phyloP scores from a whole-genome alignment of 2,113 vertebrate species.

The Chrysochloris asiatica region DNA sequence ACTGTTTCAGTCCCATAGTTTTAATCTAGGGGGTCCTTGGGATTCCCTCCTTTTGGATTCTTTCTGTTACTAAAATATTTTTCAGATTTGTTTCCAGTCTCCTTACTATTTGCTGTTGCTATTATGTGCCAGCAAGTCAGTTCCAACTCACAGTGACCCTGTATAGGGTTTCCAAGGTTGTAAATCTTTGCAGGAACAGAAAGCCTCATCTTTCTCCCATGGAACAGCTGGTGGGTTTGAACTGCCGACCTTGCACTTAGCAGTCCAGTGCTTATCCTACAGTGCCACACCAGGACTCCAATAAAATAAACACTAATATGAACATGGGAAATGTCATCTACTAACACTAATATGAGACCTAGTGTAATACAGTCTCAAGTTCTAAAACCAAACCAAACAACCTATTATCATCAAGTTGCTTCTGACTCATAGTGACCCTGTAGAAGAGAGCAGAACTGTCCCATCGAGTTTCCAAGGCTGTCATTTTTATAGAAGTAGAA shows the following conservation, averaged over 20 bases:
- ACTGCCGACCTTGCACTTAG: too few relatives aligned
- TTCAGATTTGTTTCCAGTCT: constrained; percentile 7
- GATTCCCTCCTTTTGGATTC: neutral
- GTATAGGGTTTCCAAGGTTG: too few relatives aligned
- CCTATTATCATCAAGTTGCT: too few relatives aligned
- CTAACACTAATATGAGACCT: neutral
- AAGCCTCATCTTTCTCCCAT: too few relatives aligned
- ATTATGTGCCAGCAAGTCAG: too few relatives aligned
- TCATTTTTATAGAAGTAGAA: neutral
- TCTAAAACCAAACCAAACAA: neutral
- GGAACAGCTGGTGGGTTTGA: too few relatives aligned
- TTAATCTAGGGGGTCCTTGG: neutral
- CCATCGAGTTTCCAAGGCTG: neutral
- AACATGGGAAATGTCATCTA: neutral
- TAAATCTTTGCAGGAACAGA: too few relatives aligned
- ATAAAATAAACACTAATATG: too few relatives aligned
- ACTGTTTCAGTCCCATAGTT: neutral
- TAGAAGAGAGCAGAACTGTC: neutral
- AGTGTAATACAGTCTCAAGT: neutral
- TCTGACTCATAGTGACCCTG: neutral
- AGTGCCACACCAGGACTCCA: neutral
- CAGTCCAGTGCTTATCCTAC: too few relatives aligned
- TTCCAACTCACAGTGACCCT: too few relatives aligned
- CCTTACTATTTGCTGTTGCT: too few relatives aligned
- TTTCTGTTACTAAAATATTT: neutral